Evolutionary conservation across 2,888 invertebrate species (phyloP).

Genomic region (Drosophila falleni): DNA sequence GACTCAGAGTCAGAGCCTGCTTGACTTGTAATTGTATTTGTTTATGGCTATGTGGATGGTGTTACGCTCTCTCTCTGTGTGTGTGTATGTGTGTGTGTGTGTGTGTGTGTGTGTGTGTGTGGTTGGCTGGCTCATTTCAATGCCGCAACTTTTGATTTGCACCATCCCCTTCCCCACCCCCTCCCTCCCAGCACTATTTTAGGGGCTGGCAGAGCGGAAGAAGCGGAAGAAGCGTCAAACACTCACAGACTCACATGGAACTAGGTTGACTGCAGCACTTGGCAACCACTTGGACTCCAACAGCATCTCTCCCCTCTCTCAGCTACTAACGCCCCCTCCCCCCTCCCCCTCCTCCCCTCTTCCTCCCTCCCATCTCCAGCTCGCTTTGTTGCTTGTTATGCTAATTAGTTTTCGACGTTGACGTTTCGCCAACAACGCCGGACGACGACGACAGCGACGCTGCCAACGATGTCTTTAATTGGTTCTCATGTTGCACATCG

Average conservation of each 20-base stretch:
- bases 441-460: constrained; percentile 48
- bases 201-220: constrained; percentile 22
- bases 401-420: constrained; percentile 83
- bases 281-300: constrained; percentile 38
- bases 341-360: not conserved
- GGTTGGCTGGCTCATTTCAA: constrained; percentile 54
- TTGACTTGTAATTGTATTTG: constrained; percentile 80
- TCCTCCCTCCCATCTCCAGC: constrained; percentile 23
- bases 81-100: constrained; percentile 15
- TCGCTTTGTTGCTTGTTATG: constrained; percentile 79
- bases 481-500: constrained; percentile 82
- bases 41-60: constrained; percentile 57
- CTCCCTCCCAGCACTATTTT: not conserved
- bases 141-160: constrained; percentile 75
- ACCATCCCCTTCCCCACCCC: not conserved
- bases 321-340: not conserved
- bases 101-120: constrained; percentile 11
- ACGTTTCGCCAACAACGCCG: constrained; percentile 77
- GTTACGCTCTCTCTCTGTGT: constrained; percentile 1
- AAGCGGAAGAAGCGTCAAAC: constrained; percentile 44
- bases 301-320: not conserved
- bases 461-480: constrained; percentile 82
- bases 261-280: constrained; percentile 41
- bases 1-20: constrained; percentile 20
- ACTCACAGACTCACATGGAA: constrained; percentile 25